Evolutionary conservation across 2,888 invertebrate species (phyloP).

Genomic region (Escarpia spicata): DNA sequence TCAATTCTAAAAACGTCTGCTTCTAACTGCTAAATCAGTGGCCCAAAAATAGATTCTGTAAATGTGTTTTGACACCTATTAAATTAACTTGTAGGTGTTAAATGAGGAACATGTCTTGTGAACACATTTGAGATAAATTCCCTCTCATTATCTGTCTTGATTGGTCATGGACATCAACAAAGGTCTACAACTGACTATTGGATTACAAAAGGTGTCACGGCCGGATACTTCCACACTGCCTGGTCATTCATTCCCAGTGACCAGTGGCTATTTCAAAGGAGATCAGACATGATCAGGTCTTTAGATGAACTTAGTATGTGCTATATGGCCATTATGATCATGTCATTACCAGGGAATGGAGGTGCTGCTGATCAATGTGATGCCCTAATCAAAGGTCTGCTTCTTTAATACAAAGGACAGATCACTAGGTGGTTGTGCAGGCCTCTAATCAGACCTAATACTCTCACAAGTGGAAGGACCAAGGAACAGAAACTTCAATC

Average conservation of each 20-base stretch:
- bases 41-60: background rate
- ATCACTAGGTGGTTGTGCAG: background rate
- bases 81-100: slow-evolving; percentile 16
- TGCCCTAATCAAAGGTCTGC: slow-evolving; percentile 12
- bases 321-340: background rate
- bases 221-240: background rate
- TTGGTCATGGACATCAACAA: background rate
- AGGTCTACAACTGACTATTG: background rate
- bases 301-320: background rate
- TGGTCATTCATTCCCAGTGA: background rate
- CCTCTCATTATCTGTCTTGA: background rate
- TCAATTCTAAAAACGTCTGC: background rate
- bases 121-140: slow-evolving; percentile 5
- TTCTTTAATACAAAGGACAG: slow-evolving; percentile 2
- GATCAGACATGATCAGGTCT: background rate
- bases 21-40: background rate
- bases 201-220: background rate
- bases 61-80: background rate
- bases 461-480: background rate
- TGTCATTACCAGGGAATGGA: background rate
- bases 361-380: background rate
- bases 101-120: background rate
- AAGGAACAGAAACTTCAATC: background rate
- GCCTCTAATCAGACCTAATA: slow-evolving; percentile 1
- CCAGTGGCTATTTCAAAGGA: background rate